Evolutionary conservation across 2,113 vertebrate species (phyloP).

Genomic region (Tenebrosternarchus preto): DNA sequence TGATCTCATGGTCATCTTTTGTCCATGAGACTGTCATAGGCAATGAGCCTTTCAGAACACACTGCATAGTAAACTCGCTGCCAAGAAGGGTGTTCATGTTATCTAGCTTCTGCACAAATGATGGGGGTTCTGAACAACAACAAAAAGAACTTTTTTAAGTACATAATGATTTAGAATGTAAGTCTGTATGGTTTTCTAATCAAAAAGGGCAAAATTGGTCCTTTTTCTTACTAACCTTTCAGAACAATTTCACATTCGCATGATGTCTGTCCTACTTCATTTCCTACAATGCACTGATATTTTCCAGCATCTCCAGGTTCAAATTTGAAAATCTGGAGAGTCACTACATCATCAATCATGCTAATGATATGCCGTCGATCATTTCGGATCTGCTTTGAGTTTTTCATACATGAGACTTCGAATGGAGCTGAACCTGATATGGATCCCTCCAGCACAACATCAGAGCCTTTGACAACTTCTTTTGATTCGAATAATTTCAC

Average conservation of each 20-base stretch:
- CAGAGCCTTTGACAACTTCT: conserved; percentile 91
- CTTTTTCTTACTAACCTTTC: conserved; percentile 84
- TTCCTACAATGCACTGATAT: conserved; percentile 90
- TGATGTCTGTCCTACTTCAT: conserved; percentile 85
- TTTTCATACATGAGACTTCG: conserved; percentile 89
- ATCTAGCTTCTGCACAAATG: conserved; percentile 90
- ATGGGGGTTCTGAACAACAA: conserved; percentile 85
- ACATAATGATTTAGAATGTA: conserved; percentile 3
- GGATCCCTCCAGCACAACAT: conserved; percentile 85
- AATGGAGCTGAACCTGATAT: conserved; percentile 88
- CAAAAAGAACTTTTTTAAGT: conserved; percentile 36
- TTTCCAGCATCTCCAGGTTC: conserved; percentile 83
- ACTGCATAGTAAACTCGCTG: conserved; percentile 83
- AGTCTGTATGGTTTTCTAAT: conserved; percentile 2
- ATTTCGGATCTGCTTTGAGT: conserved; percentile 83
- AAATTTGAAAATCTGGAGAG: conserved; percentile 86
- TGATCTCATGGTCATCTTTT: conserved; percentile 93
- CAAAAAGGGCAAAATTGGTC: neutral
- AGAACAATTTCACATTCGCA: conserved; percentile 84
- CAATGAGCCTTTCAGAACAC: conserved; percentile 86
- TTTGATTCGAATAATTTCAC: conserved; percentile 84
- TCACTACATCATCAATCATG: conserved; percentile 81
- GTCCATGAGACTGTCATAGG: conserved; percentile 90
- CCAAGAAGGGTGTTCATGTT: conserved; percentile 83
- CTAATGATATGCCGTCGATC: conserved; percentile 89